Conservation (phyloP, 2,888 invertebrate species). For the Coelopa pilipes region DNA sequence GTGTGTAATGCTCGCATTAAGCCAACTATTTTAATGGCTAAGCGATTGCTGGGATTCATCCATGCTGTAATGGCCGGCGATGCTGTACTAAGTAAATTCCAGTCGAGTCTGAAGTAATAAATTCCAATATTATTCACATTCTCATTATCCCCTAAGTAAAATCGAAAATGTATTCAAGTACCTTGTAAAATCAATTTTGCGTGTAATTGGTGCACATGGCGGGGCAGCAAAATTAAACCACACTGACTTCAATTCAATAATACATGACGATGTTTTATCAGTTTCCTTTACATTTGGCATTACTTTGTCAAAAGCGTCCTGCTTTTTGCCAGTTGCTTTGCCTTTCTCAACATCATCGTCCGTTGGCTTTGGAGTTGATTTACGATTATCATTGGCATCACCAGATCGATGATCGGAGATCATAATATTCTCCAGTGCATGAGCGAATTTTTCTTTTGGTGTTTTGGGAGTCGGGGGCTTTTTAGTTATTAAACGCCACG, state of each 20-base stretch:
- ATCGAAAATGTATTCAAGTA: too few relatives aligned
- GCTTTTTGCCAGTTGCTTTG: conserved; percentile 46
- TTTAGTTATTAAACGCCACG: conserved; percentile 66
- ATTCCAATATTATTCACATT: too few relatives aligned
- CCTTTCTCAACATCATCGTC: conserved; percentile 68
- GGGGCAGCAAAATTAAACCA: conserved; percentile 99
- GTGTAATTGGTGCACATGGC: conserved; percentile 91
- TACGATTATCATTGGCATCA: conserved; percentile 46
- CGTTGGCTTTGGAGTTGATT: conserved; percentile 48
- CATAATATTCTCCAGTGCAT: conserved; percentile 60
- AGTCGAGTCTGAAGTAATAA: conserved; percentile 75
- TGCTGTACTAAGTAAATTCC: conserved; percentile 95
- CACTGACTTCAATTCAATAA: conserved; percentile 87
- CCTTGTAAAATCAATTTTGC: conserved; percentile 94
- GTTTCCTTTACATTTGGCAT: conserved; percentile 74
- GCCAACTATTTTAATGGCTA: conserved; percentile 85
- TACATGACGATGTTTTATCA: conserved; percentile 82
- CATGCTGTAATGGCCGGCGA: conserved; percentile 97
- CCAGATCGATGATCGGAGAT: conserved; percentile 50
- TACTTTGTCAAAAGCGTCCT: conserved; percentile 59
- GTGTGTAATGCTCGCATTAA: conserved; percentile 83
- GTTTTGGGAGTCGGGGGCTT: conserved; percentile 73
- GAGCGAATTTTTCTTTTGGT: conserved; percentile 70
- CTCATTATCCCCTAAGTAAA: neutral
- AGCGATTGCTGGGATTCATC: conserved; percentile 95